phyloP scores from a whole-genome alignment of 2,797 vertebrate genomes.

The Gymnoscopelus braueri region DNA sequence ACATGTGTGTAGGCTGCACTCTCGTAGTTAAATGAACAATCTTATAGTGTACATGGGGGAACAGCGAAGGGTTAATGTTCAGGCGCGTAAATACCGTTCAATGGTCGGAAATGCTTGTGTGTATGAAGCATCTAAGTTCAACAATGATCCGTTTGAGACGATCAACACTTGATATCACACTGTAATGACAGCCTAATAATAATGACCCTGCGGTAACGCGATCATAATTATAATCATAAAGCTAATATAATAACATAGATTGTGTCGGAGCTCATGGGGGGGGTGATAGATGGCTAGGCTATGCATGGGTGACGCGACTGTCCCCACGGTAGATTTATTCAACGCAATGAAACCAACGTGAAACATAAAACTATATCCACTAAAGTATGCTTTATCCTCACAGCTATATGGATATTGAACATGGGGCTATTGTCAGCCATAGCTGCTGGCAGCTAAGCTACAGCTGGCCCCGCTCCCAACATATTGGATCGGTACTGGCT shows the following conservation, averaged over 20 bases:
- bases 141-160: not conserved
- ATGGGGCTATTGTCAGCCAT: conserved; percentile 71
- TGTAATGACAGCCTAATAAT: too few species aligned
- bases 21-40: too few species aligned
- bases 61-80: conserved; percentile 80
- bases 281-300: too few species aligned
- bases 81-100: conserved; percentile 81
- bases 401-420: conserved; percentile 13
- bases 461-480: conserved; percentile 34
- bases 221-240: too few species aligned
- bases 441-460: conserved; percentile 53
- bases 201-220: too few species aligned
- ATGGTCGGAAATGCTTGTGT: conserved; percentile 62
- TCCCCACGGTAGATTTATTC: too few species aligned
- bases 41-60: too few species aligned
- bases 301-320: too few species aligned
- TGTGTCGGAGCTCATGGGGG: too few species aligned
- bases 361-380: not conserved
- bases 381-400: not conserved
- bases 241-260: too few species aligned
- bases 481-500: not conserved
- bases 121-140: conserved; percentile 43
- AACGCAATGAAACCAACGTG: not conserved
- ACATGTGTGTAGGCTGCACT: too few species aligned
- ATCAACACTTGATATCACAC: too few species aligned